Conservation (phyloP, 1,140 invertebrate species). For the Drosophila varians region DNA sequence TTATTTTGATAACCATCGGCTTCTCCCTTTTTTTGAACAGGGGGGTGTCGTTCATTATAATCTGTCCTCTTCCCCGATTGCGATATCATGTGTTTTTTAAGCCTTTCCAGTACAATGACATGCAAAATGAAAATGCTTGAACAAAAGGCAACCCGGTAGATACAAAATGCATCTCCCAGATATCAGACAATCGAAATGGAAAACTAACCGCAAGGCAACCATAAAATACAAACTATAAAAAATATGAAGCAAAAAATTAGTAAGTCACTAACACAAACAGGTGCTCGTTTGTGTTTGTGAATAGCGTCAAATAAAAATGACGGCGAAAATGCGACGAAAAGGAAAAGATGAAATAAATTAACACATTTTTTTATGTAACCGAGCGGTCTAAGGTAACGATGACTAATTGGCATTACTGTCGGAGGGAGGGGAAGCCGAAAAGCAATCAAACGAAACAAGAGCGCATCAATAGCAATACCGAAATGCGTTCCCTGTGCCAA, state of each 20-base stretch:
- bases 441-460: constrained; percentile 35
- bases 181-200: constrained; percentile 16
- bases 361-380: constrained; percentile 79
- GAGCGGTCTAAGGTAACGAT: constrained; percentile 44
- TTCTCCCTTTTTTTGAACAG: constrained; percentile 6
- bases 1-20: constrained; percentile 5
- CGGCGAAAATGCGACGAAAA: constrained; percentile 61
- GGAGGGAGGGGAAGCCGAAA: background rate
- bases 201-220: constrained; percentile 31
- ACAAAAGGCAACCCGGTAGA: constrained; percentile 12
- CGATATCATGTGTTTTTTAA: background rate
- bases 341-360: constrained; percentile 65
- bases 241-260: constrained; percentile 67
- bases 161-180: constrained; percentile 17
- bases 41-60: background rate
- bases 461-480: constrained; percentile 31
- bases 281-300: constrained; percentile 1
- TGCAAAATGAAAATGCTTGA: constrained; percentile 14
- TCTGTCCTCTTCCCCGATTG: background rate
- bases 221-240: constrained; percentile 8
- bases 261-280: constrained; percentile 39
- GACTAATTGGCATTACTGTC: constrained; percentile 63
- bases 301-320: constrained; percentile 32
- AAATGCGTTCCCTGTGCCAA: constrained; percentile 30
- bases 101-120: constrained; percentile 26